Conservation (phyloP, 1,140 invertebrate species). For the Melanaphis sacchari region DNA sequence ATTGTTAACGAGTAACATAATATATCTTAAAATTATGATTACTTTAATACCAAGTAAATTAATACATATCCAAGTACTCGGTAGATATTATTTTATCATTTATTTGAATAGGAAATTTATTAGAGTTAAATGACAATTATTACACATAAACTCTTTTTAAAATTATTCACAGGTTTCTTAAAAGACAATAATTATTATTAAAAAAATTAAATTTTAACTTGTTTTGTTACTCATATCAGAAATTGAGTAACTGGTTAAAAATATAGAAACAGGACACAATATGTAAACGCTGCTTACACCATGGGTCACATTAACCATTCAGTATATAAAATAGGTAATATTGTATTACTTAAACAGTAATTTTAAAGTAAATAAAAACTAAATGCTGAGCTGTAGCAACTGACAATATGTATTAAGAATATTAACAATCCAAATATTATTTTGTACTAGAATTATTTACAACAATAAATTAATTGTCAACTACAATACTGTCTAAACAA, state of each 20-base stretch:
- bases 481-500: conserved; percentile 53
- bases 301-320: neutral
- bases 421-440: conserved; percentile 51
- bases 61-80: conserved; percentile 14
- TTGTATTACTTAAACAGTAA: neutral
- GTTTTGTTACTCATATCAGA: neutral
- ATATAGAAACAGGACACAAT: neutral
- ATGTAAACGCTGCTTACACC: neutral
- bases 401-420: conserved; percentile 57
- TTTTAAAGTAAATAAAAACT: conserved; percentile 24
- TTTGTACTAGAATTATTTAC: conserved; percentile 56
- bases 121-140: neutral
- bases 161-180: neutral
- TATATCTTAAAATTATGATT: neutral
- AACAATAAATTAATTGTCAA: conserved; percentile 40
- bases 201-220: conserved; percentile 1
- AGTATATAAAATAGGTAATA: neutral
- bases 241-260: neutral
- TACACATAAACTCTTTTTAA: neutral
- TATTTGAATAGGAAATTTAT: conserved; percentile 25
- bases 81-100: neutral
- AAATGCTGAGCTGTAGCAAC: conserved; percentile 53
- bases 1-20: neutral
- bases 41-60: conserved; percentile 22
- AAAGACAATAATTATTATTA: neutral